phyloP scores from a whole-genome alignment of 2,797 vertebrate genomes.

The Falco cherrug region DNA sequence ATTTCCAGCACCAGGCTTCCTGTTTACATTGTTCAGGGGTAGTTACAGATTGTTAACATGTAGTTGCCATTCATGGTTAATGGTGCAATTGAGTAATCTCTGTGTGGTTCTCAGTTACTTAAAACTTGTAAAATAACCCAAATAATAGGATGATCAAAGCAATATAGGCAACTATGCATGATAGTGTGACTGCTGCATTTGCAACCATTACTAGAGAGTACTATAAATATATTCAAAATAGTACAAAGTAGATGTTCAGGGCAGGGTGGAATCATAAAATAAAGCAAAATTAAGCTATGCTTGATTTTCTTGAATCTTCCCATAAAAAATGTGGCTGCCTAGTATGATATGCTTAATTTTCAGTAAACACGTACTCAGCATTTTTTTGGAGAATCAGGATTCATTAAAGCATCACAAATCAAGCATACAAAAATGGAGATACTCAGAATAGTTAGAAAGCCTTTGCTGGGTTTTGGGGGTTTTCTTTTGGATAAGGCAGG shows the following conservation, averaged over 20 bases:
- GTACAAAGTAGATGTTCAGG: background rate
- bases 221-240: background rate
- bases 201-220: background rate
- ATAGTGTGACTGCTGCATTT: background rate
- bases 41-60: constrained; percentile 1
- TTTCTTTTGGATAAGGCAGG: background rate
- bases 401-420: background rate
- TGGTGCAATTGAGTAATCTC: background rate
- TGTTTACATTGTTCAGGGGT: background rate
- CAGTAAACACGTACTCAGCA: background rate
- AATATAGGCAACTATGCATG: background rate
- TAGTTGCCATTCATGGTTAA: constrained; percentile 6
- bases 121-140: constrained; percentile 5
- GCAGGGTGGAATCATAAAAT: background rate
- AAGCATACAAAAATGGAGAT: background rate
- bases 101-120: background rate
- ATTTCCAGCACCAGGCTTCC: constrained; percentile 31
- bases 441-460: background rate
- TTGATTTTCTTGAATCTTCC: background rate
- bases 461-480: background rate
- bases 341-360: background rate
- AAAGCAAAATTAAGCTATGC: background rate
- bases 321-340: background rate
- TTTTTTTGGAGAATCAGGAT: background rate
- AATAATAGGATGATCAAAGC: constrained; percentile 53